A percentile compares a stretch with the other conserved stretches of the same genome.
These are phyloP conservation scores for Echinometra lucunter DNA, from an alignment of 53 echinoderm and acorn worm genomes.

Conservation along the genomic window DNA sequence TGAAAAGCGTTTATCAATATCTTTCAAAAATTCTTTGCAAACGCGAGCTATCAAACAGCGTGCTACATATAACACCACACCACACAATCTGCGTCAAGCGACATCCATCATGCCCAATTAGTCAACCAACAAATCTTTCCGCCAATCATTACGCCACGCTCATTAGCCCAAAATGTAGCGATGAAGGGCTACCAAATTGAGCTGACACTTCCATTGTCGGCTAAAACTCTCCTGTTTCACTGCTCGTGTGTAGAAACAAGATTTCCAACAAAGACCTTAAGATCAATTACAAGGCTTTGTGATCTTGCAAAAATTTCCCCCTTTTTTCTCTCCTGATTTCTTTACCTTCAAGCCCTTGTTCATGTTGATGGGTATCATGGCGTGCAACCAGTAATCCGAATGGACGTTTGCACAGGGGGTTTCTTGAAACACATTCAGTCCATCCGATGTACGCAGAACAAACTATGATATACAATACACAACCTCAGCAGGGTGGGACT, in stretches of 20 bases:
- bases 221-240: neutral
- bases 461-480: conserved; percentile 37
- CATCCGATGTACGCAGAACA: neutral
- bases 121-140: too few species aligned
- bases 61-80: too few species aligned
- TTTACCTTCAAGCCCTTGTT: neutral
- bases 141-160: neutral
- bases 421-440: neutral
- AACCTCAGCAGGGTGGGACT: conserved; percentile 48
- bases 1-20: too few species aligned
- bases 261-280: conserved; percentile 25
- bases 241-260: conserved; percentile 28
- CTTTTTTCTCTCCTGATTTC: neutral
- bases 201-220: conserved; percentile 40
- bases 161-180: neutral
- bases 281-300: conserved; percentile 53
- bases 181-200: conserved; percentile 25
- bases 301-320: conserved; percentile 27
- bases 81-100: too few species aligned
- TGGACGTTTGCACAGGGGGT: conserved; percentile 44
- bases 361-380: conserved; percentile 24
- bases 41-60: too few species aligned
- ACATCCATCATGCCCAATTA: too few species aligned
- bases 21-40: too few species aligned
- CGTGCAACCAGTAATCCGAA: conserved; percentile 23